Evolutionary conservation across 2,113 vertebrate species (phyloP).

Genomic region (Oryzias woworae): DNA sequence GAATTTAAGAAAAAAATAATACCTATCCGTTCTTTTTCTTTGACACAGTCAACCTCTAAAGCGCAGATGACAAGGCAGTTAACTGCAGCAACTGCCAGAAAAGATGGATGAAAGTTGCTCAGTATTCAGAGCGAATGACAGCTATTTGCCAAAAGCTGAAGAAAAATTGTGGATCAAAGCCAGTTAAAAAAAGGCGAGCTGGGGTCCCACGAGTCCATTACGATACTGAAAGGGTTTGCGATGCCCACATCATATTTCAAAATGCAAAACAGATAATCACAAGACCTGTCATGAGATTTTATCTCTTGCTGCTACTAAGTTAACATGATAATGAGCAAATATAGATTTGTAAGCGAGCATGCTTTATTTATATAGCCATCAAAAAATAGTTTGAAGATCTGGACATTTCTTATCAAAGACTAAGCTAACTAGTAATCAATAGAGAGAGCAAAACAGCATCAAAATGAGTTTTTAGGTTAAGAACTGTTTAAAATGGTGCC

Average conservation of each 20-base stretch:
- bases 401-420: no score
- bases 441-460: no score
- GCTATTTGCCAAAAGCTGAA: neutral
- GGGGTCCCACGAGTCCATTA: neutral
- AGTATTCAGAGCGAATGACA: neutral
- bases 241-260: neutral
- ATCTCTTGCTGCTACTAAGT: neutral
- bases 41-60: neutral
- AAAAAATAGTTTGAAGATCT: no score
- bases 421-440: no score
- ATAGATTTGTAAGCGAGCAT: no score
- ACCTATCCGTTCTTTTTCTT: neutral
- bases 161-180: neutral
- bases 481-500: no score
- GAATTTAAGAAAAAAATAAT: neutral
- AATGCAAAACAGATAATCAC: no score
- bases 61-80: neutral
- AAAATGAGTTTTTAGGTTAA: no score
- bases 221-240: neutral
- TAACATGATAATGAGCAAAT: neutral
- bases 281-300: neutral
- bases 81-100: neutral
- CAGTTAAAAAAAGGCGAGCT: neutral
- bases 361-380: no score
- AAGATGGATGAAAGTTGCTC: constrained; percentile 4